Conservation (phyloP, 2,113 vertebrate genomes). For the Dissostichus mawsoni region DNA sequence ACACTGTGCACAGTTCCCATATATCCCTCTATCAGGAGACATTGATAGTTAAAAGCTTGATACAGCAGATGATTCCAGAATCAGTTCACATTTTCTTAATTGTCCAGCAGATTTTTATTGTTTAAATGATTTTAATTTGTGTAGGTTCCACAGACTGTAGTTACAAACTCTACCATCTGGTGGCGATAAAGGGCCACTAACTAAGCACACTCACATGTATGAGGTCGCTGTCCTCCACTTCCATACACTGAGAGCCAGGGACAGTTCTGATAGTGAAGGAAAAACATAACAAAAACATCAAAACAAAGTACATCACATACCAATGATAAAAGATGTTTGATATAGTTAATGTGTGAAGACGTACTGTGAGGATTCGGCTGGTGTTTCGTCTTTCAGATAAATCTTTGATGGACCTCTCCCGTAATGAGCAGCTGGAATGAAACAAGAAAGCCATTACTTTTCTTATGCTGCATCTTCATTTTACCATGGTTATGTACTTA, state of each 20-base stretch:
- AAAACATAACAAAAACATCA: conserved; percentile 12
- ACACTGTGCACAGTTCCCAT: background rate
- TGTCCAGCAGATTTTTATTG: background rate
- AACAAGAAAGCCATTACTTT: background rate
- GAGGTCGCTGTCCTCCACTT: conserved; percentile 29
- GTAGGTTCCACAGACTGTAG: background rate
- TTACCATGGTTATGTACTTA: too few relatives aligned
- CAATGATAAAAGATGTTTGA: background rate
- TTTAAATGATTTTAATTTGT: background rate
- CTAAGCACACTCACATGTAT: conserved; percentile 2
- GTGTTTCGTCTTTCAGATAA: conserved; percentile 49
- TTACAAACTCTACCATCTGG: conserved; percentile 39
- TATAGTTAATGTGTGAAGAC: background rate
- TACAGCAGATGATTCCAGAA: background rate
- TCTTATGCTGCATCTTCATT: too few relatives aligned
- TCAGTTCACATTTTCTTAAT: background rate
- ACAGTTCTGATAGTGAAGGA: conserved; percentile 56
- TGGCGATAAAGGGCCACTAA: conserved; percentile 5
- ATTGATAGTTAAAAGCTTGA: background rate
- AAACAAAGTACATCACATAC: background rate
- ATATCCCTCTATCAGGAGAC: background rate
- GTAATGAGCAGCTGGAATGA: conserved; percentile 47
- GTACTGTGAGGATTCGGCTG: conserved; percentile 58
- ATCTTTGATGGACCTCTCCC: conserved; percentile 53
- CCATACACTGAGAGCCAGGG: conserved; percentile 32